phyloP scores from a whole-genome alignment of 2,888 invertebrate species.

The Drosophila pseudotakahashii region DNA sequence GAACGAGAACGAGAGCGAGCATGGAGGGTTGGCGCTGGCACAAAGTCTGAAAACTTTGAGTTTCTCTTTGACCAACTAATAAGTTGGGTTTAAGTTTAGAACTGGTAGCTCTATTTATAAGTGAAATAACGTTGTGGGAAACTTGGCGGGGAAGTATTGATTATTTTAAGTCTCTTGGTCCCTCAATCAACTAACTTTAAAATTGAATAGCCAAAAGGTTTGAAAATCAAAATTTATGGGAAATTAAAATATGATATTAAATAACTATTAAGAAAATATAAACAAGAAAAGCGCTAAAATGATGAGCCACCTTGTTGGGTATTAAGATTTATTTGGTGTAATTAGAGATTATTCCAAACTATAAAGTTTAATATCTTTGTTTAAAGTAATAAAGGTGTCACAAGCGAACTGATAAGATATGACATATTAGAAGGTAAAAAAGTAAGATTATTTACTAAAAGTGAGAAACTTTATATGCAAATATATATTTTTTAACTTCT shows the following conservation, averaged over 20 bases:
- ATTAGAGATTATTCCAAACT: not conserved
- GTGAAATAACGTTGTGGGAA: not conserved
- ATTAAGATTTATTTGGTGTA: not conserved
- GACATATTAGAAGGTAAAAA: not conserved
- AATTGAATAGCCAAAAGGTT: too few relatives aligned
- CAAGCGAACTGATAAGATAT: not conserved
- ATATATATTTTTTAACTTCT: too few relatives aligned
- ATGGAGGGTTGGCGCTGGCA: not conserved
- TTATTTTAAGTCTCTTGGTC: not conserved
- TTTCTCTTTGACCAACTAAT: conserved; percentile 14
- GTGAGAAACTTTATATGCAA: not conserved
- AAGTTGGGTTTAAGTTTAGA: conserved; percentile 5
- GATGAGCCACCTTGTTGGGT: not conserved
- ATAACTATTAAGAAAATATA: not conserved
- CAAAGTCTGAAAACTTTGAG: conserved; percentile 26
- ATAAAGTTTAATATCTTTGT: not conserved
- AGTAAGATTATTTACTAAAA: not conserved
- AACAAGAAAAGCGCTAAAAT: not conserved
- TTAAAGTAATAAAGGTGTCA: not conserved
- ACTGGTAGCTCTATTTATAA: not conserved
- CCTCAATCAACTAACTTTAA: too few relatives aligned
- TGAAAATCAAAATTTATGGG: too few relatives aligned
- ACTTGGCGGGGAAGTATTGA: too few relatives aligned
- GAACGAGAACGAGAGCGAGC: not conserved
- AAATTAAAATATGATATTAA: too few relatives aligned